Evolutionary conservation across 2,797 vertebrate genomes (phyloP), one percentile per base, ranked within the genome.

Genomic region (Melanogrammus aeglefinus): DNA sequence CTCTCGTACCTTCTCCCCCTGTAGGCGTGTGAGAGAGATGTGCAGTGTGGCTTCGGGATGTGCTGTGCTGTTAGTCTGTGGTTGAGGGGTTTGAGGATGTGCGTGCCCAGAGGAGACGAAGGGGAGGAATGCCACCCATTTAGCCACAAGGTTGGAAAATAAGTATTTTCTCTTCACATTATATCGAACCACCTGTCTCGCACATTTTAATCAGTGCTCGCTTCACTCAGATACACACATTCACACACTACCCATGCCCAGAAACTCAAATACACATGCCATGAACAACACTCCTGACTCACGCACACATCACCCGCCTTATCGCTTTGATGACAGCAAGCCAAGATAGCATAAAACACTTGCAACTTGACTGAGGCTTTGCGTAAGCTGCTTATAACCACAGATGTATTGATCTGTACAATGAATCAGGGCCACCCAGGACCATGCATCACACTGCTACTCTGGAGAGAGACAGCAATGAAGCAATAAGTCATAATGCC

Each of bases 61-160:
- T 98, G 97, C 93, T 99, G 97, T 1, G 97, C 96, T 0, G 86
- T 97, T 88, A 99, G 97, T 88, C 91, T 97, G 29, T 97, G 97
- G 97, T 92, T 99, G 70, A 92, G 94, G 16, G 96, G 96, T 29
- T 92, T 97, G 84, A 91, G 97, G 47, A 93, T 98, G 94, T 99
- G 97, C 77, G 94, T 95, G 21, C 97, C 97, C 0, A 90, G 95
- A 85, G 97, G 97, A 0, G 88, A 80, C 35, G 95, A 95, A 77
- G 96, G 96, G 51, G 96, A 97, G 0, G 93, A 96, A 78, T 98
- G 97, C 78, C 96, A 97, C 84, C 97, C 97, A 0, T 93, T 93
- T 81, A 97, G 96, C 77, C 96, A 96, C 87, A 97, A 97, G 96
- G 97, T 97, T 91, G 35, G 79, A 1, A 41, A 66, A 86, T 86